Evolutionary conservation across 2,113 vertebrate species (phyloP), one percentile per base, ranked within the genome.

Genomic region (Apus apus): DNA sequence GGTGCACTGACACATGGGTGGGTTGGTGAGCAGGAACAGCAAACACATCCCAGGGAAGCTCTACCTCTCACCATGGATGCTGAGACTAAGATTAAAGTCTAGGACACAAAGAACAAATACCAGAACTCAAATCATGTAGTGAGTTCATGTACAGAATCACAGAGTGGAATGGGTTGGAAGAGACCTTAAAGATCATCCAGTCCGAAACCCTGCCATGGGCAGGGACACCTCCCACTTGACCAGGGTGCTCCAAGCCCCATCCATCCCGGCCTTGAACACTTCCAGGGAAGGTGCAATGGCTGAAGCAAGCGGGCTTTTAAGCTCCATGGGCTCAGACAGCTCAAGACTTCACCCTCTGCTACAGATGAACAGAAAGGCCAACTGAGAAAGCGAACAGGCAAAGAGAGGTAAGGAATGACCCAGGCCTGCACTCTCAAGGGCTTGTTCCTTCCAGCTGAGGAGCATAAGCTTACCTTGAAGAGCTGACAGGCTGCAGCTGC

Each of bases 401-500:
- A 64, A 62, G 27, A 38, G 58, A 6, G 10, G n/a, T 5, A 18
- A 16, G 6, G 14, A 76, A 22, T 0, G 2, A 57, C 50, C 1
- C 1, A 61, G 56, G 65, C 48, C 45, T 34, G 54, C 27, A 8
- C 9, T 0, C 46, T 10, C 38, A 11, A n/a, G 34, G 38, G 18
- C 34, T 12, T 29, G 21, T 15, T 48, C 19, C 22, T 38, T 29
- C 53, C 18, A 38, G 32, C 30, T 6, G 20, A 10, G 38, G 58
- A 48, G 36, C 21, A 27, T 8, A 13, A 12, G 61, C 88, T 97
- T 97, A 99, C 99, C 97, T 97, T 99, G 87, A 99, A 98, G 17
- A 98, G 98, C 71, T 98, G 98, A 88, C 99, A 99, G 6, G 98
- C 99, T 1, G 98, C 98, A 0, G 99, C 99, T 2, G 99, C 99